Evolutionary conservation across 2,888 invertebrate genomes (phyloP).

Genomic region (Sinotaia quadrata): DNA sequence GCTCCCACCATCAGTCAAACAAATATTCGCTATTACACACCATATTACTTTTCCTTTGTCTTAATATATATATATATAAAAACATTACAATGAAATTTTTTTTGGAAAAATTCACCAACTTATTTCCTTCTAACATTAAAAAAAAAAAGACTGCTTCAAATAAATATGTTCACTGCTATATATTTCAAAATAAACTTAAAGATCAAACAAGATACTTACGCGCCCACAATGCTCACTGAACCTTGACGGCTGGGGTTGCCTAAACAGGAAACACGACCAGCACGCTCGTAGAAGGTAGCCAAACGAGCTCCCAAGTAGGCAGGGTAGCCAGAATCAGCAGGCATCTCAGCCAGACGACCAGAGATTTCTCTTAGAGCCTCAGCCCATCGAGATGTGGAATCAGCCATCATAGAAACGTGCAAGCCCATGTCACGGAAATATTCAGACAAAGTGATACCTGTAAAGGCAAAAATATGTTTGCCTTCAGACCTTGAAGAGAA

Average conservation of each 20-base stretch:
- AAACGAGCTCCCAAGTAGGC: slow-evolving; percentile 98
- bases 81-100: neutral
- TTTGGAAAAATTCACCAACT: neutral
- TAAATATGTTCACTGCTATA: neutral
- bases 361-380: slow-evolving; percentile 99
- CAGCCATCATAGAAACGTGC: slow-evolving; percentile 99
- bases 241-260: slow-evolving; percentile 99
- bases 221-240: slow-evolving; percentile 99
- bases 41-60: too few species aligned
- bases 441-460: slow-evolving; percentile 98
- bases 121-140: neutral
- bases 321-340: slow-evolving; percentile 95
- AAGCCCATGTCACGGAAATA: slow-evolving; percentile 98
- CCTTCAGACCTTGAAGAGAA: too few species aligned
- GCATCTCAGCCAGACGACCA: slow-evolving; percentile 99
- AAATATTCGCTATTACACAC: too few species aligned
- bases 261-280: slow-evolving; percentile 96
- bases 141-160: neutral
- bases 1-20: too few species aligned
- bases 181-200: too few species aligned
- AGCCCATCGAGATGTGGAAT: slow-evolving; percentile 99
- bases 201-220: slow-evolving; percentile 75
- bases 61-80: too few species aligned
- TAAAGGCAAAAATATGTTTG: slow-evolving; percentile 8
- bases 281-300: slow-evolving; percentile 99